Percentiles rank a stretch among this genome's conserved stretches.
Conservation (phyloP, 2,113 vertebrate genomes). For the Peromyscus maniculatus region DNA sequence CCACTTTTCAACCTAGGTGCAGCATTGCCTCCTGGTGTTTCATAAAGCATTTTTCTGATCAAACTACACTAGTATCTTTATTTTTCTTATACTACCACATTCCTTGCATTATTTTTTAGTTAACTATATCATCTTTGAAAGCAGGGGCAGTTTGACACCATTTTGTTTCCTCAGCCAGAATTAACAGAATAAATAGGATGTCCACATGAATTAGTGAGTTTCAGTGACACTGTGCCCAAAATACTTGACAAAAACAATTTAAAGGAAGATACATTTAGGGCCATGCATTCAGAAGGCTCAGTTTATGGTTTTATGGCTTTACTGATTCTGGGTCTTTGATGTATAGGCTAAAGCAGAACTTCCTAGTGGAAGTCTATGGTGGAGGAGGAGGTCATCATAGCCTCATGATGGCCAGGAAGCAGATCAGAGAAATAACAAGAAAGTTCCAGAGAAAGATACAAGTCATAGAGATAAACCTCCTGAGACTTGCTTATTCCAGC, state of each 20-base stretch:
- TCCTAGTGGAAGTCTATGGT: not conserved
- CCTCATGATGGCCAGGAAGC: not conserved
- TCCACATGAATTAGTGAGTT: not conserved
- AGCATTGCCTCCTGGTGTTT: conserved; percentile 7
- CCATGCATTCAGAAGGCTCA: not conserved
- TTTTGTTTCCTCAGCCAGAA: not conserved
- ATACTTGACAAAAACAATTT: not conserved
- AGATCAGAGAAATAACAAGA: not conserved
- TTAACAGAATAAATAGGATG: not conserved
- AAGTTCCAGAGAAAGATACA: not conserved
- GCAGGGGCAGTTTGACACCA: not conserved
- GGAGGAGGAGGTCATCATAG: not conserved
- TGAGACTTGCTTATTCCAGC: not conserved
- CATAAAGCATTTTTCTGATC: not conserved
- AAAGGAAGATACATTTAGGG: not conserved
- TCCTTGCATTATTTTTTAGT: conserved; percentile 15
- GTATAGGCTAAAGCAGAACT: not conserved
- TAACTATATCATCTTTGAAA: not conserved
- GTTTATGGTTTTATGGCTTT: not conserved
- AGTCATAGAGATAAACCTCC: not conserved
- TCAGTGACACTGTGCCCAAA: not conserved
- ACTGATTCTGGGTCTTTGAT: not conserved
- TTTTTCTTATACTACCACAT: not conserved
- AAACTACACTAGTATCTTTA: not conserved
- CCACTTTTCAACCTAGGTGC: not conserved